phyloP scores from a whole-genome alignment of 2,113 vertebrate species.

The Cephalopterus ornatus region DNA sequence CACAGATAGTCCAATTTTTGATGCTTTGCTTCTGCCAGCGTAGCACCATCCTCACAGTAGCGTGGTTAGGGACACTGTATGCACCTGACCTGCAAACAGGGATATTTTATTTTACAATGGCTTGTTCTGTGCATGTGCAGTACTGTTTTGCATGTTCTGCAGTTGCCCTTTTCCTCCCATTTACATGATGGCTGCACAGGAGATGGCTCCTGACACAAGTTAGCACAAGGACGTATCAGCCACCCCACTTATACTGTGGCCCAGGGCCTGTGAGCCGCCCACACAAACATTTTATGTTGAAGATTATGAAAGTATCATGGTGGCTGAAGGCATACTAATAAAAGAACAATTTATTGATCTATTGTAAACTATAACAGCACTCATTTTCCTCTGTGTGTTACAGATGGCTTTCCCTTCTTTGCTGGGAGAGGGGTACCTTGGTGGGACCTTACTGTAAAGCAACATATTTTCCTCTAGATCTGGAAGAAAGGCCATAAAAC shows the following conservation, averaged over 20 bases:
- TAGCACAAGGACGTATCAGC: accelerated
- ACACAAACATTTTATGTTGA: neutral
- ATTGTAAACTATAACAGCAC: neutral
- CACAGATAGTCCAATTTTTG: neutral
- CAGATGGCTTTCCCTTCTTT: neutral
- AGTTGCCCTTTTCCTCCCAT: neutral
- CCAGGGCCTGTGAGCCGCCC: neutral
- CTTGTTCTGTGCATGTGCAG: neutral
- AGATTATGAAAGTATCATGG: neutral
- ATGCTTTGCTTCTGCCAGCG: neutral
- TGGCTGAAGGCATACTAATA: neutral
- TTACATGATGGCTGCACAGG: accelerated
- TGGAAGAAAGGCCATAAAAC: neutral
- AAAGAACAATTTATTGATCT: neutral
- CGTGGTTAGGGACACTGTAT: accelerated
- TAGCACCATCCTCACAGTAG: neutral
- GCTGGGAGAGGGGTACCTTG: neutral
- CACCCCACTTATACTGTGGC: too few relatives aligned
- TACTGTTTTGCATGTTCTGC: neutral
- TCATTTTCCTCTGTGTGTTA: neutral
- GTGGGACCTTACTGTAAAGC: neutral
- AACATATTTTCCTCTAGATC: neutral
- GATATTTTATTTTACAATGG: neutral
- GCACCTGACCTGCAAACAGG: too few relatives aligned
- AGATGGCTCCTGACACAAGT: neutral